Percentiles rank a stretch among this genome's conserved stretches.
Conservation (phyloP, 2,113 vertebrate species). For the Melanocharis versteri region DNA sequence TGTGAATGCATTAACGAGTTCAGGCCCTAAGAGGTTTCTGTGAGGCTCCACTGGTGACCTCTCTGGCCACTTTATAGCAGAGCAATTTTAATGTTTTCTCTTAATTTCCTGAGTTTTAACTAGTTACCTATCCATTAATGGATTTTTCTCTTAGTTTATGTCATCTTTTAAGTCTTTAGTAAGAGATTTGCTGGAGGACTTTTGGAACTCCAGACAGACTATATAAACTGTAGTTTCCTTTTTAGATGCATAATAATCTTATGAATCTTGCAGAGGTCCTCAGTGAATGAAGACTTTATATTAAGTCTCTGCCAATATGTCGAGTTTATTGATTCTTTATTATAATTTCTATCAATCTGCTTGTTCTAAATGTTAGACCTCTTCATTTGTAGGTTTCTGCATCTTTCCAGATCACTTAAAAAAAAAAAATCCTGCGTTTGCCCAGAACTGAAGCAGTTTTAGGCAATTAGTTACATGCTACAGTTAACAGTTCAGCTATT, state of each 20-base stretch:
- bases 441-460: background rate
- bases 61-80: background rate
- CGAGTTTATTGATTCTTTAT: background rate
- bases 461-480: background rate
- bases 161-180: background rate
- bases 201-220: background rate
- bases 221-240: background rate
- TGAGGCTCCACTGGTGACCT: background rate
- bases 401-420: background rate
- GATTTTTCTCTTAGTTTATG: background rate
- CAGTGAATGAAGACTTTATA: background rate
- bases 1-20: constrained; percentile 12
- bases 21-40: background rate
- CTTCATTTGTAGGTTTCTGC: background rate
- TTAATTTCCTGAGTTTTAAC: background rate
- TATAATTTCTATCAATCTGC: background rate
- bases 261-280: background rate
- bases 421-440: background rate
- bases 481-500: background rate
- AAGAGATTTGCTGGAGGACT: background rate
- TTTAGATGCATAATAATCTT: background rate
- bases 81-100: background rate
- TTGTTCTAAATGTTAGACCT: background rate
- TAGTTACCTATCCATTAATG: background rate
- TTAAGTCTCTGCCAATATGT: background rate